A percentile compares a stretch with the other conserved stretches of the same genome.
phyloP scores from a whole-genome alignment of 2,888 invertebrate species.

The Smittia aterrima region DNA sequence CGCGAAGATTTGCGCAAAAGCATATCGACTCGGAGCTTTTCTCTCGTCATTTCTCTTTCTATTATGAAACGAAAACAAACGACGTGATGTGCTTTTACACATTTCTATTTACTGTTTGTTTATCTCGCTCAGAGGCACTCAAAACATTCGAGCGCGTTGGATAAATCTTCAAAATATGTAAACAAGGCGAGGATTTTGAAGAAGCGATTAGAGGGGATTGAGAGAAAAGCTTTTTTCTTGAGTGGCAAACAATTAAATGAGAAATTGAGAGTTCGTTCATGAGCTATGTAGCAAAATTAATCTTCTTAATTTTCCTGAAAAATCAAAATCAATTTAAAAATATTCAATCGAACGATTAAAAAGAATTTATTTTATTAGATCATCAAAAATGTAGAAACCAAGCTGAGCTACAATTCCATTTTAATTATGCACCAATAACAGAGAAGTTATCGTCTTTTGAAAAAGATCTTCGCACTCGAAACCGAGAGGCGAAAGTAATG shows the following conservation, averaged over 20 bases:
- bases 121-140: not conserved
- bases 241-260: too few relatives aligned
- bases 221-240: not conserved
- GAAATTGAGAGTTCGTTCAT: too few relatives aligned
- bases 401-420: constrained; percentile 1
- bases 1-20: constrained; percentile 1
- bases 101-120: constrained; percentile 14
- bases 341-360: constrained; percentile 27
- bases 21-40: not conserved
- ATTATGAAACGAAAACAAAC: constrained; percentile 4
- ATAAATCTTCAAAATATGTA: not conserved
- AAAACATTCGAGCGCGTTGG: not conserved
- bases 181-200: not conserved
- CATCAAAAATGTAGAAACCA: constrained; percentile 14
- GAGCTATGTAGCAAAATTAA: too few relatives aligned
- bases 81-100: not conserved
- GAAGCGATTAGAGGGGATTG: not conserved
- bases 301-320: too few relatives aligned
- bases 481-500: not conserved
- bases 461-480: not conserved
- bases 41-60: constrained; percentile 19
- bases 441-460: not conserved
- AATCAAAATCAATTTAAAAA: too few relatives aligned
- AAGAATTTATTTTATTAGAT: constrained; percentile 17
- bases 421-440: not conserved